Percentiles rank a stretch among this genome's conserved stretches.
These are phyloP conservation scores for Poecilia wingei DNA, from an alignment of 2,797 vertebrate genomes.

Conservation along the genomic window DNA sequence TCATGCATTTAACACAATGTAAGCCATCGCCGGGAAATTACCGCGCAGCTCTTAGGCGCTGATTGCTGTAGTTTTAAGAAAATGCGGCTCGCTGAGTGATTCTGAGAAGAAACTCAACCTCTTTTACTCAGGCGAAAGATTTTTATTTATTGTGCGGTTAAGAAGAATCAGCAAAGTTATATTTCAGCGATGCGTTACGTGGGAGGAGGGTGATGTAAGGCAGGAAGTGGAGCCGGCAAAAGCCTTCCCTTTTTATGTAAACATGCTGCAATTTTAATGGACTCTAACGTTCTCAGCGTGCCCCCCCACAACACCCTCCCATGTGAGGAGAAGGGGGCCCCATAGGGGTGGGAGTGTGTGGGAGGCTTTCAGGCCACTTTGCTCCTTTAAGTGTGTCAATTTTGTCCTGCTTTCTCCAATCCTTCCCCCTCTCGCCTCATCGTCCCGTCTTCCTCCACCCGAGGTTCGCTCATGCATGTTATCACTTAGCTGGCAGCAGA, in stretches of 20 bases:
- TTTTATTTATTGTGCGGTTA: slow-evolving; percentile 22
- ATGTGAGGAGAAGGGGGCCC: slow-evolving; percentile 28
- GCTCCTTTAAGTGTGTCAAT: slow-evolving; percentile 67
- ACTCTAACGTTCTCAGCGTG: slow-evolving; percentile 60
- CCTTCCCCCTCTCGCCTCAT: slow-evolving; percentile 53
- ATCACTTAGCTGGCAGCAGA: slow-evolving; percentile 72
- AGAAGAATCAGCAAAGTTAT: slow-evolving; percentile 17
- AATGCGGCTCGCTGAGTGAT: slow-evolving; percentile 15
- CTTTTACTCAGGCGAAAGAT: slow-evolving; percentile 8
- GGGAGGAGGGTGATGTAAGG: slow-evolving; percentile 43
- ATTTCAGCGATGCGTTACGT: slow-evolving; percentile 28
- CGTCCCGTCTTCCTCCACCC: slow-evolving; percentile 67
- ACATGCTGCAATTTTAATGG: slow-evolving; percentile 74
- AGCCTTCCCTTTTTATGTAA: slow-evolving; percentile 64
- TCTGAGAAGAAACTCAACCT: slow-evolving; percentile 2
- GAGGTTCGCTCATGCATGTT: slow-evolving; percentile 73
- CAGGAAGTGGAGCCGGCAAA: slow-evolving; percentile 45
- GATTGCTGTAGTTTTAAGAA: slow-evolving; percentile 19
- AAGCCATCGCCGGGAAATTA: slow-evolving; percentile 20
- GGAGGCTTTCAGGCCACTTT: slow-evolving; percentile 75
- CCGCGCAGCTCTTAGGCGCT: slow-evolving; percentile 8
- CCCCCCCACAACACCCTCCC: background rate
- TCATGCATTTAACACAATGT: slow-evolving; percentile 20
- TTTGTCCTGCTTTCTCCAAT: slow-evolving; percentile 48
- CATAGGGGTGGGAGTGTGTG: slow-evolving; percentile 34